Evolutionary conservation across 1,140 invertebrate genomes (phyloP).

Genomic region (Solenopsis invicta): DNA sequence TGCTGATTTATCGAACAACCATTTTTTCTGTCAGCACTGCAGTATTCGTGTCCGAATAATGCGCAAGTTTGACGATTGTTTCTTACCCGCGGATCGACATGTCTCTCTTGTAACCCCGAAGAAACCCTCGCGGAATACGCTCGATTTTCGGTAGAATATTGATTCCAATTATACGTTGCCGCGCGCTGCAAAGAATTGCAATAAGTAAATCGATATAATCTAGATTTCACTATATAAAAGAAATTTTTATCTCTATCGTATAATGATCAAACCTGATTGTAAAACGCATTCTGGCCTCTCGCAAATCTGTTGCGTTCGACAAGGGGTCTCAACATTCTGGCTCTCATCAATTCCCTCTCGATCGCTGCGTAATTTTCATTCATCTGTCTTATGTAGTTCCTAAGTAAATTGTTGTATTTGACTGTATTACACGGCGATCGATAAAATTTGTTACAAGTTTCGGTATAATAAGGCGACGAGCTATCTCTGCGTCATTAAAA

Average conservation of each 20-base stretch:
- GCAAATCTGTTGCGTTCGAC: not conserved
- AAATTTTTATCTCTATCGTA: not conserved
- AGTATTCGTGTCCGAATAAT: not conserved
- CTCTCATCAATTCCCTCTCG: conserved; percentile 60
- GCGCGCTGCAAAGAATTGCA: not conserved
- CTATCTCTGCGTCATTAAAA: not conserved
- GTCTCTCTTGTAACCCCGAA: not conserved
- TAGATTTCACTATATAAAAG: not conserved
- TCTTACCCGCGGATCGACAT: not conserved
- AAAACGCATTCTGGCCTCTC: conserved; percentile 28
- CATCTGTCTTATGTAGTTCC: conserved; percentile 63
- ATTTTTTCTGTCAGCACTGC: not conserved
- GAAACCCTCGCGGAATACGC: not conserved
- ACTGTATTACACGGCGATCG: not conserved
- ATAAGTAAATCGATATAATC: not conserved
- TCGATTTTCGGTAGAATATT: conserved; percentile 15
- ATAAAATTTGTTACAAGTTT: not conserved
- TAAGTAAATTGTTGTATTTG: not conserved
- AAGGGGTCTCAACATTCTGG: conserved; percentile 37
- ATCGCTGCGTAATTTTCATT: conserved; percentile 62
- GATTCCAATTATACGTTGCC: conserved; percentile 34
- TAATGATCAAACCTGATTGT: not conserved
- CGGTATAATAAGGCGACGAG: not conserved
- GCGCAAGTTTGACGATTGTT: not conserved
- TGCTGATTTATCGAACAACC: not conserved